Conservation (phyloP, 2,888 invertebrate genomes). For the Hymenopus coronatus region DNA sequence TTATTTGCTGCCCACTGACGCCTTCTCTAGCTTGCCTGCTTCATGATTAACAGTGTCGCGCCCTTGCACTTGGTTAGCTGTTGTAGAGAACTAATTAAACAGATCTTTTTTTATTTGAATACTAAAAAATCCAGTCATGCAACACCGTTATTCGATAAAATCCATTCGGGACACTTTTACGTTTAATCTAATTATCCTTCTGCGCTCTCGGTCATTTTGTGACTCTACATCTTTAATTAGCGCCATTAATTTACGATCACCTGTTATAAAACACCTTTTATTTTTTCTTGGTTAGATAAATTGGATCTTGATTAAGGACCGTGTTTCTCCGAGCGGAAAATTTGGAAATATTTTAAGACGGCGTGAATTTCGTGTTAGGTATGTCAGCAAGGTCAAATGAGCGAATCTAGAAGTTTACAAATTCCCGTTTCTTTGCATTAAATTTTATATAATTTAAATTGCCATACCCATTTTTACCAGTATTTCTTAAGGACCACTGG, state of each 20-base stretch:
- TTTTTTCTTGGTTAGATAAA: not conserved
- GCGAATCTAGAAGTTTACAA: too few species aligned
- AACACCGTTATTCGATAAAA: not conserved
- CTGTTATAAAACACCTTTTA: not conserved
- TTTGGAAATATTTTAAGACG: not conserved
- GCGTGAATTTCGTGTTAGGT: not conserved
- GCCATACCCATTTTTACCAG: too few species aligned
- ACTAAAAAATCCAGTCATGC: not conserved
- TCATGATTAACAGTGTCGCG: not conserved
- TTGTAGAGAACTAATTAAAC: not conserved
- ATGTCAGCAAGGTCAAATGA: too few species aligned
- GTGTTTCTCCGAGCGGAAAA: not conserved
- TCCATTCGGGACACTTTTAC: not conserved
- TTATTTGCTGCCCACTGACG: not conserved
- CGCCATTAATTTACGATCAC: not conserved
- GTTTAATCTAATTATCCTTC: not conserved
- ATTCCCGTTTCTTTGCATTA: too few species aligned
- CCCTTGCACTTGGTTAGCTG: not conserved
- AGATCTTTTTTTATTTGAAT: not conserved
- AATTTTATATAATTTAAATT: too few species aligned
- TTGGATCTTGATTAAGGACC: not conserved
- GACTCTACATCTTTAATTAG: not conserved
- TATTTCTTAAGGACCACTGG: too few species aligned
- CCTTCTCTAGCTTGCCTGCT: not conserved
- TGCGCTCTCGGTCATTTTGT: not conserved